A percentile compares a stretch with the other conserved stretches of the same genome.
phyloP scores from a whole-genome alignment of 2,797 vertebrate species.

The Glyptemys insculpta region DNA sequence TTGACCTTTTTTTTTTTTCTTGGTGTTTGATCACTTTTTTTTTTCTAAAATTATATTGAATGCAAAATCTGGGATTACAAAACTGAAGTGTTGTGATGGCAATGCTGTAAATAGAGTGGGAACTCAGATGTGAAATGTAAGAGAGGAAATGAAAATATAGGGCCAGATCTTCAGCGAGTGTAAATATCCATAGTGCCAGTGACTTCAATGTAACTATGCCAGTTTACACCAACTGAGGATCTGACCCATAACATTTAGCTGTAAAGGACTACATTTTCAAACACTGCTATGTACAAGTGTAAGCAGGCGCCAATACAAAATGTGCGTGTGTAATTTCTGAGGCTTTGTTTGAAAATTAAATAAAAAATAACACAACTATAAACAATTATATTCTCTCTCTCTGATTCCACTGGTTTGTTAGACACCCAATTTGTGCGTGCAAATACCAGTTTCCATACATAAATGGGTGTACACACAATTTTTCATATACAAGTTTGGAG shows the following conservation, averaged over 20 bases:
- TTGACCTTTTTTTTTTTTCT: too few relatives aligned
- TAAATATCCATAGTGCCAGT: background rate
- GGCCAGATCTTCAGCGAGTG: background rate
- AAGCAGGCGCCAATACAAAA: background rate
- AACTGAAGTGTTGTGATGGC: accelerated
- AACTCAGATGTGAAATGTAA: background rate
- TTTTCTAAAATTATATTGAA: background rate
- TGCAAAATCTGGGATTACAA: background rate
- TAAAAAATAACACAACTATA: background rate
- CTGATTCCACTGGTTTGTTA: background rate
- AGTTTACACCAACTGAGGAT: background rate
- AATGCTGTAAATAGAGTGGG: background rate
- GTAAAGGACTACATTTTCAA: background rate
- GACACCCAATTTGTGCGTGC: accelerated
- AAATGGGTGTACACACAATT: background rate
- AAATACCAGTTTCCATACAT: background rate
- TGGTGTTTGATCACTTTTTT: too few relatives aligned
- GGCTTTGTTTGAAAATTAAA: accelerated
- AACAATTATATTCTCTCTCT: background rate
- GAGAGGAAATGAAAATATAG: background rate
- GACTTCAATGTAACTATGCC: background rate
- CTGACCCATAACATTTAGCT: accelerated
- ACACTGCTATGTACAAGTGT: background rate
- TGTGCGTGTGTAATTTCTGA: background rate
- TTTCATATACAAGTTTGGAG: background rate